phyloP scores from a whole-genome alignment of 2,797 vertebrate genomes.

The Xiphophorus birchmanni region DNA sequence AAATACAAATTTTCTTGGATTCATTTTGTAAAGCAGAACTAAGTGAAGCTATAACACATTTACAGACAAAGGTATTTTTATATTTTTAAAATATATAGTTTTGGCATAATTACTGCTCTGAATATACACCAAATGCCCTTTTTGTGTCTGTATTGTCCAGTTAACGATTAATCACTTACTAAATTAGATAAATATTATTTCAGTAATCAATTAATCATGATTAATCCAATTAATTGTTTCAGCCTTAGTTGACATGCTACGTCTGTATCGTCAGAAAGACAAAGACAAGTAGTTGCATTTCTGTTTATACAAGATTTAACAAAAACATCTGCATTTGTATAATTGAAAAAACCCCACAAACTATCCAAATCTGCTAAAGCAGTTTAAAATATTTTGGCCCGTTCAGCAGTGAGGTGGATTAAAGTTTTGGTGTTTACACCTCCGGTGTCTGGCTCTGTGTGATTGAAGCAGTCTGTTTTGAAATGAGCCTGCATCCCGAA shows the following conservation, averaged over 20 bases:
- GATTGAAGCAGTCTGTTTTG: conserved; percentile 29
- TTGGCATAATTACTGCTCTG: no score
- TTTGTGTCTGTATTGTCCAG: no score
- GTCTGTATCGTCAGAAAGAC: not conserved
- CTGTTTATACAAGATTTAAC: not conserved
- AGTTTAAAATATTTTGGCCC: not conserved
- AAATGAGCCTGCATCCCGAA: conserved; percentile 50
- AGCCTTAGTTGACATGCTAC: not conserved
- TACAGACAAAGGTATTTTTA: no score
- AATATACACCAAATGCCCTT: no score
- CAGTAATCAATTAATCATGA: no score
- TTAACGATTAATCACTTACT: no score
- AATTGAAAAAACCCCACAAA: not conserved
- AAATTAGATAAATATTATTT: no score
- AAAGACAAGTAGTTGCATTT: not conserved
- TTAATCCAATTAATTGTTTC: no score
- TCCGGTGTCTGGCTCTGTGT: conserved; percentile 13
- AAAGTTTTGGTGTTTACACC: conserved; percentile 24
- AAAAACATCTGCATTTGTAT: not conserved
- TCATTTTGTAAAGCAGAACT: no score
- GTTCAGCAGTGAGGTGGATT: not conserved
- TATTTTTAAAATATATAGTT: no score
- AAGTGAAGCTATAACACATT: no score
- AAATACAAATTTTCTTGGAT: no score
- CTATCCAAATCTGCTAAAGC: not conserved